These are phyloP conservation scores for Lates japonicus DNA, from an alignment of 2,797 vertebrate species.

Conservation along the genomic window DNA sequence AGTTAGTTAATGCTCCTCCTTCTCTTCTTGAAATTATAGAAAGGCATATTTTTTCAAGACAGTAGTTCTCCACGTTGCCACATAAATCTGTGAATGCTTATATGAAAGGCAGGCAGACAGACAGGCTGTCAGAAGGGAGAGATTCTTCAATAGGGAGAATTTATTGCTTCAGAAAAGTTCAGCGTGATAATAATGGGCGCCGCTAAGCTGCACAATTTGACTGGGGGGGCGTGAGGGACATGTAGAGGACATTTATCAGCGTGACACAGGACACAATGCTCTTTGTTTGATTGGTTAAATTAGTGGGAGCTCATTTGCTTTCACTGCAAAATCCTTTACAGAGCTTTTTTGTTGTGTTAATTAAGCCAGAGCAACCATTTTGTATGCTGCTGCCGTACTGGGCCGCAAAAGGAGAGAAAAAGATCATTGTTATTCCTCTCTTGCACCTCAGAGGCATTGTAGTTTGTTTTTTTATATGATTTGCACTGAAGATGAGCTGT, in stretches of 20 bases:
- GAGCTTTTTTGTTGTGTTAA: slow-evolving; percentile 80
- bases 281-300: slow-evolving; percentile 84
- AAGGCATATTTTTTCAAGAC: not conserved
- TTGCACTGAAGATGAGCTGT: slow-evolving; percentile 54
- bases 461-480: slow-evolving; percentile 50
- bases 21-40: not conserved
- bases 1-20: not conserved
- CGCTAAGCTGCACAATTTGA: slow-evolving; percentile 64
- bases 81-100: slow-evolving; percentile 11
- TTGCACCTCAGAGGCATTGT: slow-evolving; percentile 45
- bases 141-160: slow-evolving; percentile 35
- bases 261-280: slow-evolving; percentile 78
- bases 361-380: slow-evolving; percentile 72
- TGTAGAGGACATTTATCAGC: slow-evolving; percentile 81
- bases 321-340: slow-evolving; percentile 78
- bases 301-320: slow-evolving; percentile 84
- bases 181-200: slow-evolving; percentile 52
- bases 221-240: slow-evolving; percentile 63
- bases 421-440: slow-evolving; percentile 63
- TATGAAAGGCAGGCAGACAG: slow-evolving; percentile 13
- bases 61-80: not conserved
- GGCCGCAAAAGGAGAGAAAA: slow-evolving; percentile 49
- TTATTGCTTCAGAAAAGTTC: slow-evolving; percentile 64
- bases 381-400: slow-evolving; percentile 65
- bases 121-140: slow-evolving; percentile 24